phyloP scores from a whole-genome alignment of 2,888 invertebrate species.

The Pheosia tremula region DNA sequence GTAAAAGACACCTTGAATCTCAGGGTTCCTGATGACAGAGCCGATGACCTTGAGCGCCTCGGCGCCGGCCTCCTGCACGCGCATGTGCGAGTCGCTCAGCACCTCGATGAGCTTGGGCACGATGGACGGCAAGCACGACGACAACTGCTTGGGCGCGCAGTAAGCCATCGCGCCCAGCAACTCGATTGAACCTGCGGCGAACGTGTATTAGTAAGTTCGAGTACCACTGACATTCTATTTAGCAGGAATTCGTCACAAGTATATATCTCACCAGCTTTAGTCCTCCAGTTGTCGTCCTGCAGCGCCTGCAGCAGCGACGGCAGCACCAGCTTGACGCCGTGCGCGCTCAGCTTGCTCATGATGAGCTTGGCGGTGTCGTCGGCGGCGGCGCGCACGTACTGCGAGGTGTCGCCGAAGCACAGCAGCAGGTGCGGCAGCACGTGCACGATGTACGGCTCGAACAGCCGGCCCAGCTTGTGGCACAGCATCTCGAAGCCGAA shows the following conservation, averaged over 20 bases:
- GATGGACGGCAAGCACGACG: slow-evolving; percentile 98
- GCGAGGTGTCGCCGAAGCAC: slow-evolving; percentile 98
- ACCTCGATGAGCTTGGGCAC: slow-evolving; percentile 99
- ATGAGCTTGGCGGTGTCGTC: slow-evolving; percentile 98
- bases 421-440: slow-evolving; percentile 97
- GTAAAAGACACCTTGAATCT: slow-evolving; percentile 91
- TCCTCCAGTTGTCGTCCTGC: slow-evolving; percentile 99
- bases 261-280: slow-evolving; percentile 90
- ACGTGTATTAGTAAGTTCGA: too few species aligned
- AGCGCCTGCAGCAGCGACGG: slow-evolving; percentile 96
- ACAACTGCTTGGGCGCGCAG: slow-evolving; percentile 99
- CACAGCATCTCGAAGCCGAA: slow-evolving; percentile 99
- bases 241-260: background rate
- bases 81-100: slow-evolving; percentile 98
- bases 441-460: slow-evolving; percentile 99
- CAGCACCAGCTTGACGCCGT: slow-evolving; percentile 98
- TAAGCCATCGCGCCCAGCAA: slow-evolving; percentile 99
- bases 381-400: slow-evolving; percentile 97
- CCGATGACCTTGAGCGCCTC: slow-evolving; percentile 98
- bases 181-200: slow-evolving; percentile 92
- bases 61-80: slow-evolving; percentile 98
- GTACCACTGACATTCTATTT: background rate
- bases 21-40: slow-evolving; percentile 98
- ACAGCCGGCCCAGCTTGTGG: slow-evolving; percentile 96
- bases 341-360: slow-evolving; percentile 97